A percentile compares a stretch with the other conserved stretches of the same genome.
Evolutionary conservation across 64 coral and sea anemone genomes (phyloP).

Genomic region (Pocillopora verrucosa): DNA sequence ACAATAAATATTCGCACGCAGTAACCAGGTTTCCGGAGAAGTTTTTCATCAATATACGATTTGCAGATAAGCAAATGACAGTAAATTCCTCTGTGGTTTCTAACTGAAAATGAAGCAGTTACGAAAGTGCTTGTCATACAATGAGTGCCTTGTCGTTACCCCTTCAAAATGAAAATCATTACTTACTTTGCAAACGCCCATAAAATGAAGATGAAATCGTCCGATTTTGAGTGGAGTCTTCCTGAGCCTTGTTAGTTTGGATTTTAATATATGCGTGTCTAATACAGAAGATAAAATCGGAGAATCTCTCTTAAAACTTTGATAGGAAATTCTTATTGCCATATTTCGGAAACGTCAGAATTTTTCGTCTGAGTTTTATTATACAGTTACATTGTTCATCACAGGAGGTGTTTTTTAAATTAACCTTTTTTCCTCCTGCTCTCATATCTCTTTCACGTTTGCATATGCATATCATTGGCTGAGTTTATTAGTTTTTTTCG

Average conservation of each 20-base stretch:
- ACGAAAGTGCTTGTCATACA: too few species aligned
- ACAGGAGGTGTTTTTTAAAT: not conserved
- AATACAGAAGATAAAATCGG: not conserved
- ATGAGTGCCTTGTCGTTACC: too few species aligned
- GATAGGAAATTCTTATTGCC: not conserved
- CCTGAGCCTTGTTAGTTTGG: not conserved
- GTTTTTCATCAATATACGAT: not conserved
- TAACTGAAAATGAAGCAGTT: not conserved
- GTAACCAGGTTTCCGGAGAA: slow-evolving; percentile 14
- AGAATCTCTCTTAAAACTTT: not conserved
- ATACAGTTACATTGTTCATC: not conserved
- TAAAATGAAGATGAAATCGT: not conserved
- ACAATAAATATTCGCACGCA: not conserved
- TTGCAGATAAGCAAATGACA: slow-evolving; percentile 10
- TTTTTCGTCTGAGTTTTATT: not conserved
- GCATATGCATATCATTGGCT: not conserved
- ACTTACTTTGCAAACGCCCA: not conserved
- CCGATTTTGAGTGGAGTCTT: not conserved
- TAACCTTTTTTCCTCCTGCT: not conserved
- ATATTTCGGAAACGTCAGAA: not conserved
- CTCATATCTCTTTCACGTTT: not conserved
- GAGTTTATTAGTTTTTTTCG: not conserved
- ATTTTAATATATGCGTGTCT: not conserved
- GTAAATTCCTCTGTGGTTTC: not conserved
- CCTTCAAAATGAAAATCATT: too few species aligned